These are phyloP conservation scores for Drosophila maculinotata DNA, from an alignment of 2,888 invertebrate genomes.

Conservation along the genomic window DNA sequence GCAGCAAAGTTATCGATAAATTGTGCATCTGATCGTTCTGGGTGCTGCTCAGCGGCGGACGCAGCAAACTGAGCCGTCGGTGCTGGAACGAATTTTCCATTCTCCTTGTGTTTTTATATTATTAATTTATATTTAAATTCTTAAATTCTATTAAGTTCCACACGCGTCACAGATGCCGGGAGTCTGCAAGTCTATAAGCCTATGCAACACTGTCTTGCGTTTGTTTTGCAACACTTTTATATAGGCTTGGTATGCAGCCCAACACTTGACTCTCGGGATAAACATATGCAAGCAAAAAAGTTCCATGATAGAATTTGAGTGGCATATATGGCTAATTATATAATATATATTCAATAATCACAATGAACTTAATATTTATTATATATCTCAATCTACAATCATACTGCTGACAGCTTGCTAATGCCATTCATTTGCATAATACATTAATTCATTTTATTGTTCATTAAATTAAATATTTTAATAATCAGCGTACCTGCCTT, in stretches of 20 bases:
- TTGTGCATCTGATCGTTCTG: slow-evolving; percentile 35
- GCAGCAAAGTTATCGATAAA: slow-evolving; percentile 73
- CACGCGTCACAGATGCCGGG: slow-evolving; percentile 72
- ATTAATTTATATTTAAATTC: neutral
- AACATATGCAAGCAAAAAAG: no score
- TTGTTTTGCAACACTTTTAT: slow-evolving; percentile 35
- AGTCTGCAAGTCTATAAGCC: neutral
- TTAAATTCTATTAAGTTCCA: neutral
- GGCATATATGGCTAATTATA: no score
- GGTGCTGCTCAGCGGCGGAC: slow-evolving; percentile 39
- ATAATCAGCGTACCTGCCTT: slow-evolving; percentile 4
- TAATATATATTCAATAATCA: no score
- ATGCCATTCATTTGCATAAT: no score
- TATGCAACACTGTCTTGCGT: slow-evolving; percentile 27
- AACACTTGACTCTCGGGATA: neutral
- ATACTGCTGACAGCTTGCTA: no score
- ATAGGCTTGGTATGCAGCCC: slow-evolving; percentile 6
- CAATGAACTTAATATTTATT: no score
- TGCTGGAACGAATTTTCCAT: slow-evolving; percentile 58
- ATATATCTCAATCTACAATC: no score
- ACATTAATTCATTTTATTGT: no score
- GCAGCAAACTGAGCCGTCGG: slow-evolving; percentile 55
- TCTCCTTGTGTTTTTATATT: slow-evolving; percentile 14
- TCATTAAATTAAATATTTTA: no score
- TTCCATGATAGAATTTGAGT: no score